A percentile compares a stretch with the other conserved stretches of the same genome.
These are phyloP conservation scores for Drosophila macrospina DNA, from an alignment of 2,888 invertebrate genomes.

Conservation along the genomic window DNA sequence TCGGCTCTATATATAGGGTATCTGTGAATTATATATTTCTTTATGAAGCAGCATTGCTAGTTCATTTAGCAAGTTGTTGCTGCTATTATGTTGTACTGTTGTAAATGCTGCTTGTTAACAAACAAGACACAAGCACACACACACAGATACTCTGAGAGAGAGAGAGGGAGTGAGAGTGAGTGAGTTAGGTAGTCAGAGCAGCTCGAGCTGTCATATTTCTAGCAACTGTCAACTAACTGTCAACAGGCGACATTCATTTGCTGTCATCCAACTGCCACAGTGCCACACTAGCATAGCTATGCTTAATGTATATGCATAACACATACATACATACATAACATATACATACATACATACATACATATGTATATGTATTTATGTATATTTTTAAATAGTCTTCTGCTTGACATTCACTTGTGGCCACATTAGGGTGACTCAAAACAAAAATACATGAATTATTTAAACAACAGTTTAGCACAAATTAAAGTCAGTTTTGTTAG, in stretches of 20 bases:
- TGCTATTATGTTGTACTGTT: constrained; percentile 50
- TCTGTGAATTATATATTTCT: background rate
- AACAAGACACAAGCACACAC: constrained; percentile 19
- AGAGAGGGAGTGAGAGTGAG: background rate
- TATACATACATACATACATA: background rate
- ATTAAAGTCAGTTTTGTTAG: background rate
- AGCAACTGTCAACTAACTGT: constrained; percentile 66
- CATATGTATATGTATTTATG: constrained; percentile 1
- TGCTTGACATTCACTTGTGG: constrained; percentile 10
- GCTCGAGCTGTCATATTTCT: constrained; percentile 60
- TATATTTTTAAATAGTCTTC: constrained; percentile 6
- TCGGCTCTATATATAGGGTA: constrained; percentile 1
- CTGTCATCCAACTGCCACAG: constrained; percentile 18
- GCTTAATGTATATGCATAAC: constrained; percentile 4
- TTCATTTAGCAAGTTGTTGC: constrained; percentile 46
- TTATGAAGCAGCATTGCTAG: background rate
- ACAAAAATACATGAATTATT: background rate
- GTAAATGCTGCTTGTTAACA: constrained; percentile 48
- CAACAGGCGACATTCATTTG: constrained; percentile 50
- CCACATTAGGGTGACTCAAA: constrained; percentile 8
- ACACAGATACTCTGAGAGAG: constrained; percentile 1
- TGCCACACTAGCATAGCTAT: constrained; percentile 33
- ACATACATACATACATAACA: background rate
- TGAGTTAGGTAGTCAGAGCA: constrained; percentile 10
- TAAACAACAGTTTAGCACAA: background rate